Base-by-base conservation (phyloP, 1,140 invertebrate genomes). In the Euura lappo region DNA sequence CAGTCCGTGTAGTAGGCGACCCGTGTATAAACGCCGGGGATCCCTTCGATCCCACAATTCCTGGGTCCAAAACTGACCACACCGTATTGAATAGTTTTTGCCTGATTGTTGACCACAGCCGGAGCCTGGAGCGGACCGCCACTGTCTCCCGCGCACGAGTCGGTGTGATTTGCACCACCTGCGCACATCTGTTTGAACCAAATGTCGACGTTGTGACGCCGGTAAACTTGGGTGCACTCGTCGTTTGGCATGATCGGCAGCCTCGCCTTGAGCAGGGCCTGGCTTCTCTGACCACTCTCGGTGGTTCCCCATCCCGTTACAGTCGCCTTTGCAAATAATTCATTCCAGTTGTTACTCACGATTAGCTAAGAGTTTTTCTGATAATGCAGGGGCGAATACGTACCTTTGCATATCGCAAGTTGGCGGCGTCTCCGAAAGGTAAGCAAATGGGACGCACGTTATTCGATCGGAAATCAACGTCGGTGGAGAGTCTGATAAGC, bases 281-380 rank as follows among this genome's bases (percentile, higher is more conserved):
- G 80, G 72, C 86, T 89, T 0, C 77, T 77, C 4, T 74, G 13
- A 4, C 88, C 88, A 3, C 79, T 80, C 72, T 91, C 90, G 1
- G 90, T 91, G 4, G 87, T 79, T 11, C 92, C 91, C 91, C 91
- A 92, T 0, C 91, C 92, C 0, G 91, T 90, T 0, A 92, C 90
- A 5, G 84, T 81, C 0, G 81, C 1, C 11, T 74, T 7, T 45
- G 3, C 8, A 4, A 42, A 70, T 45, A 44, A 44, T 44, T 44
- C 6, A 44, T 47, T 44, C 11, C 2, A 7, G 10, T 4, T 42
- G 28, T n/a, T n/a, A 44, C 64, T 69, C 47, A 28, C 44, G 65
- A 66, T 68, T 67, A 28, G 28, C 28, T 28, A 28, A 28, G 28
- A 42, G 45, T 43, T 70, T 51, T 67, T 44, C 69, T 64, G 60